Conservation (phyloP, 2,113 vertebrate species). For the Lanius ludovicianus region DNA sequence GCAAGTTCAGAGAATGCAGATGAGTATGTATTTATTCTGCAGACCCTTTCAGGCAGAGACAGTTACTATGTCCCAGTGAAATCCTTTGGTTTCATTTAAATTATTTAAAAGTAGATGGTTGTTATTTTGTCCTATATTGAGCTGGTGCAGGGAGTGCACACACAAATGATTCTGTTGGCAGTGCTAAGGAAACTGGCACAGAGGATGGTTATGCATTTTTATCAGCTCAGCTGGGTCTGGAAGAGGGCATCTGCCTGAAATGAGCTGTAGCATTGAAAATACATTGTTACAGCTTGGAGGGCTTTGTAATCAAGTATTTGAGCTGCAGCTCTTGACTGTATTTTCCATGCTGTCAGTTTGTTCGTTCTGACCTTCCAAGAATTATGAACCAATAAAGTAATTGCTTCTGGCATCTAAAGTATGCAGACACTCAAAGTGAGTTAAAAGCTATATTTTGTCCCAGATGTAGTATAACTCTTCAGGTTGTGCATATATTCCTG, state of each 20-base stretch:
- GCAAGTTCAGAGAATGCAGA: not conserved
- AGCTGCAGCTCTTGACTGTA: not conserved
- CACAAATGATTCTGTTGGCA: conserved; percentile 42
- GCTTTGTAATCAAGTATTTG: not conserved
- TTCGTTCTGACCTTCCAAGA: conserved; percentile 5
- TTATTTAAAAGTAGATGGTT: not conserved
- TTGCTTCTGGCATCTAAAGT: not conserved
- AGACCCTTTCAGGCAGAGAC: not conserved
- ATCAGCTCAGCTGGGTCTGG: conserved; percentile 55
- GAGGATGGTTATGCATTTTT: conserved; percentile 63
- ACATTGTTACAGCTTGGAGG: not conserved
- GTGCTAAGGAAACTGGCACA: conserved; percentile 50
- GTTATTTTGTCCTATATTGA: conserved; percentile 21
- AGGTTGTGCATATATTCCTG: not conserved
- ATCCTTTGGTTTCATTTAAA: not conserved
- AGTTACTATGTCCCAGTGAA: not conserved
- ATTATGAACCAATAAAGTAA: not conserved
- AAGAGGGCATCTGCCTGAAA: conserved; percentile 18
- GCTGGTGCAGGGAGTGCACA: not conserved
- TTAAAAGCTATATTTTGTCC: not conserved
- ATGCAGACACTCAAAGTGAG: not conserved
- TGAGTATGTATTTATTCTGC: not conserved
- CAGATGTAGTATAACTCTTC: not conserved
- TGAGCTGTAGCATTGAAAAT: conserved; percentile 16
- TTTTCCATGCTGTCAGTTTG: not conserved